These are phyloP conservation scores for Drosophila subquinaria DNA, from an alignment of 2,888 invertebrate species.

Conservation along the genomic window DNA sequence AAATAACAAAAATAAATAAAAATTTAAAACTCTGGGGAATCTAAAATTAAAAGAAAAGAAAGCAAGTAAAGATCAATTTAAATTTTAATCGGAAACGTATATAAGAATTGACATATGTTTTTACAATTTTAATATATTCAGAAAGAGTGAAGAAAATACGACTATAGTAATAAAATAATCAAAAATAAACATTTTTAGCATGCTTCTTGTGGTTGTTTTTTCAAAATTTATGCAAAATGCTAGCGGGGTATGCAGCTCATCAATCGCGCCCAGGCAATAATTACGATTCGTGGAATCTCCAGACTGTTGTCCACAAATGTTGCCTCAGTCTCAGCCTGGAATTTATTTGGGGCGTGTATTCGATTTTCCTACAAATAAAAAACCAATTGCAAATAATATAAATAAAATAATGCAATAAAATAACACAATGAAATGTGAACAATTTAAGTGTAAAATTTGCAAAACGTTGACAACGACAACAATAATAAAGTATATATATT, in stretches of 20 bases:
- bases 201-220: constrained; percentile 1
- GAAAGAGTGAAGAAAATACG: neutral
- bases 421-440: constrained; percentile 48
- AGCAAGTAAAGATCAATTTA: too few relatives aligned
- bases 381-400: constrained; percentile 61
- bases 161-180: neutral
- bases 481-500: constrained; percentile 24
- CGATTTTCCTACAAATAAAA: constrained; percentile 12
- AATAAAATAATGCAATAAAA: constrained; percentile 21
- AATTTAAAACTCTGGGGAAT: too few relatives aligned
- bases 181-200: constrained; percentile 33
- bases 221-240: constrained; percentile 41
- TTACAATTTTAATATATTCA: neutral
- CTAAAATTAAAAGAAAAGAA: too few relatives aligned
- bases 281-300: constrained; percentile 39
- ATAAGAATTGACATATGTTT: too few relatives aligned
- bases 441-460: constrained; percentile 53
- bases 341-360: constrained; percentile 30
- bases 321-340: constrained; percentile 31
- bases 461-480: constrained; percentile 30
- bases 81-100: too few relatives aligned
- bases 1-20: too few relatives aligned
- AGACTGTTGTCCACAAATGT: constrained; percentile 32
- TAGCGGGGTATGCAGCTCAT: constrained; percentile 49
- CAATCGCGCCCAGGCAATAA: constrained; percentile 51